Percentiles rank a stretch among this genome's conserved stretches.
These are phyloP conservation scores for Caligus rogercresseyi DNA, from an alignment of 1,140 invertebrate species.

Conservation along the genomic window DNA sequence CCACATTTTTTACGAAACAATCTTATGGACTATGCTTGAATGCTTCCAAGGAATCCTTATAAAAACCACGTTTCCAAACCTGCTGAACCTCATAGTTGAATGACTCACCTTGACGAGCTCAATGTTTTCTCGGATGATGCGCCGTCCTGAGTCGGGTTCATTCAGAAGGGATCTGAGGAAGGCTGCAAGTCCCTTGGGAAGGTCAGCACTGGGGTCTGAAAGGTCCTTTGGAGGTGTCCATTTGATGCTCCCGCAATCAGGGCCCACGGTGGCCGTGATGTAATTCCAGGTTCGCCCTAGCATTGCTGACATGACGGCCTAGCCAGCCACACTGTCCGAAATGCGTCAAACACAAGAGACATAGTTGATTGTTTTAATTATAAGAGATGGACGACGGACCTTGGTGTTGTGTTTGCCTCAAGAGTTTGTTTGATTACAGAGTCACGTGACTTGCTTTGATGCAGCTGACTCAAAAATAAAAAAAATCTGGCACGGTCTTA, in stretches of 20 bases:
- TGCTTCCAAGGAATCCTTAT: background rate
- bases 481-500: too few relatives aligned
- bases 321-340: background rate
- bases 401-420: too few relatives aligned
- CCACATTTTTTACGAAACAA: background rate
- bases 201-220: background rate
- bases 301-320: slow-evolving; percentile 1
- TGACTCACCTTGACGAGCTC: background rate
- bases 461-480: too few relatives aligned
- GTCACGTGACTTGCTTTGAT: too few relatives aligned
- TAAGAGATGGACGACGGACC: too few relatives aligned
- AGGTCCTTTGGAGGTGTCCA: background rate
- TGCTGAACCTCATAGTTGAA: too few relatives aligned
- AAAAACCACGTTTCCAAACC: too few relatives aligned
- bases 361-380: too few relatives aligned
- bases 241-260: background rate
- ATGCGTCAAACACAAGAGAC: too few relatives aligned
- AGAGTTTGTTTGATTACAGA: too few relatives aligned
- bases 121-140: background rate
- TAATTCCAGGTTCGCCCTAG: slow-evolving; percentile 4
- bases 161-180: background rate
- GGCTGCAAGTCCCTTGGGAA: background rate
- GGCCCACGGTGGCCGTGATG: background rate
- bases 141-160: background rate
- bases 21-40: background rate